Evolutionary conservation across 2,888 invertebrate genomes (phyloP).

Genomic region (Sphaerophoria rueppellii): DNA sequence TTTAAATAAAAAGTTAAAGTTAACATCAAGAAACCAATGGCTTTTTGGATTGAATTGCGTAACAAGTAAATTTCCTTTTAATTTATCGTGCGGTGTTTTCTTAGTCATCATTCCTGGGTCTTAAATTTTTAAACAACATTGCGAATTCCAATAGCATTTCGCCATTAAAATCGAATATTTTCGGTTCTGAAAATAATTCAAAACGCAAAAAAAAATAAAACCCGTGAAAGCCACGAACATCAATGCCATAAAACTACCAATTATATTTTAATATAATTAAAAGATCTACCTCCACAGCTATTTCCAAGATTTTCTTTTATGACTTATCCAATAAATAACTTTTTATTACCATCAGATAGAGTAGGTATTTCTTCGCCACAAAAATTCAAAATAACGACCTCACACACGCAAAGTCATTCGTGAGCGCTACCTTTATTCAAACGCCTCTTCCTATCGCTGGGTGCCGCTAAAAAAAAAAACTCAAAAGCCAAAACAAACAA

Average conservation of each 20-base stretch:
- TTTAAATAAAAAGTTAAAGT: too few species aligned
- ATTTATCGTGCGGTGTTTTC: too few species aligned
- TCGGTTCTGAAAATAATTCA: background rate
- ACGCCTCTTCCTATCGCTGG: background rate
- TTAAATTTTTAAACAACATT: too few species aligned
- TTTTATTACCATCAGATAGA: conserved; percentile 66
- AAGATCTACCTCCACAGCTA: conserved; percentile 20
- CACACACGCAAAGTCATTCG: conserved; percentile 48
- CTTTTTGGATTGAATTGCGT: too few species aligned
- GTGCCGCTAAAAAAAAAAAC: background rate
- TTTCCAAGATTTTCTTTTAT: conserved; percentile 1
- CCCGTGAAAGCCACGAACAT: conserved; percentile 21
- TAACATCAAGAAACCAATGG: too few species aligned
- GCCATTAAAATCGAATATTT: background rate
- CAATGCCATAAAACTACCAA: conserved; percentile 36
- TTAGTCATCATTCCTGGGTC: too few species aligned
- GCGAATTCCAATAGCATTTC: background rate
- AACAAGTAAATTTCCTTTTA: too few species aligned
- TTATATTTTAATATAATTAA: conserved; percentile 59
- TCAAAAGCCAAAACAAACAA: background rate
- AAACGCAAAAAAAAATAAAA: conserved; percentile 1
- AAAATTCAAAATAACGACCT: conserved; percentile 58
- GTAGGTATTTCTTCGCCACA: conserved; percentile 42
- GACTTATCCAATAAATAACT: conserved; percentile 54
- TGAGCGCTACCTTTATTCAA: conserved; percentile 12